phyloP scores from a whole-genome alignment of 2,113 vertebrate species.

The Hypomesus transpacificus region DNA sequence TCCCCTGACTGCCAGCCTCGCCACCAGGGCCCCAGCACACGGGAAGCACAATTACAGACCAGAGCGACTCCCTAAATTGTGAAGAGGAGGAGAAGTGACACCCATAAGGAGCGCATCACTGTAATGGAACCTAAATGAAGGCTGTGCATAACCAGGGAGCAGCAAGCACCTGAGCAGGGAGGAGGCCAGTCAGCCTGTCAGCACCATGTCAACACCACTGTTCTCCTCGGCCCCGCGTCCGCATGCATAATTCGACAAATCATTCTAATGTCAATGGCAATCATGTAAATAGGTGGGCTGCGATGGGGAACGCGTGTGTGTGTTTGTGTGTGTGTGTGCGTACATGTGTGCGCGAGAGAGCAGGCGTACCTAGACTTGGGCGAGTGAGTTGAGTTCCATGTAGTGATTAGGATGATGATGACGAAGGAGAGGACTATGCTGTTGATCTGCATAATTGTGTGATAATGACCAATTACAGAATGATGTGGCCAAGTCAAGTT shows the following conservation, averaged over 20 bases:
- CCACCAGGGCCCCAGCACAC: conserved; percentile 61
- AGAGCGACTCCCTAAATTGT: conserved; percentile 72
- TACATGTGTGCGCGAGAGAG: too few relatives aligned
- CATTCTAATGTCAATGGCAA: conserved; percentile 75
- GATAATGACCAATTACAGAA: too few relatives aligned
- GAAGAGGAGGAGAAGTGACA: conserved; percentile 81
- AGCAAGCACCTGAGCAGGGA: conserved; percentile 72
- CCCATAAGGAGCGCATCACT: conserved; percentile 75
- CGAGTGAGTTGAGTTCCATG: too few relatives aligned
- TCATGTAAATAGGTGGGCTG: conserved; percentile 66
- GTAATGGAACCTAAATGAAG: conserved; percentile 81
- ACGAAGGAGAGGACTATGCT: too few relatives aligned
- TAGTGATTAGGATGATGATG: too few relatives aligned
- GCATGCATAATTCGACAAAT: conserved; percentile 76
- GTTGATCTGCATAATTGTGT: too few relatives aligned
- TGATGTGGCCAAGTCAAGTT: too few relatives aligned
- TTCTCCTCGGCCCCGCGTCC: conserved; percentile 42
- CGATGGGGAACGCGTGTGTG: conserved; percentile 36
- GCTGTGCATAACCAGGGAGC: conserved; percentile 58
- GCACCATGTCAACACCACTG: conserved; percentile 69
- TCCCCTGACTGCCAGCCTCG: conserved; percentile 62
- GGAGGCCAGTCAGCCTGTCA: conserved; percentile 68
- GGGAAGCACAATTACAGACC: conserved; percentile 69
- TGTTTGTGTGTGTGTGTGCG: conserved; percentile 22
- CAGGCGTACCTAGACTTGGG: too few relatives aligned